A percentile compares a stretch with the other conserved stretches of the same genome.
Conservation (phyloP, 2,888 invertebrate species). For the Mythimna albipuncta region DNA sequence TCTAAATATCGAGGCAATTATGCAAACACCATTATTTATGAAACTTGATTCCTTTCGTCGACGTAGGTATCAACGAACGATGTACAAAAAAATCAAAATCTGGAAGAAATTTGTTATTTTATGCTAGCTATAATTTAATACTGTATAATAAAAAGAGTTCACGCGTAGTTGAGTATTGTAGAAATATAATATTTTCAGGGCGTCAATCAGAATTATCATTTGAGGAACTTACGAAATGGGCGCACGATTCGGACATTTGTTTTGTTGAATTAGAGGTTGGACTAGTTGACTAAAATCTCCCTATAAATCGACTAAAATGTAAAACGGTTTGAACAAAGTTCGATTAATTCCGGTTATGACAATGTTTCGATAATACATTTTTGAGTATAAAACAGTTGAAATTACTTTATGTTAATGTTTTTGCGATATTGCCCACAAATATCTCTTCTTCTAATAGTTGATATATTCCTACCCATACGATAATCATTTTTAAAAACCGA, state of each 20-base stretch:
- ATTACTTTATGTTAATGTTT: neutral
- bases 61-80: slow-evolving; percentile 79
- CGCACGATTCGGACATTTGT: slow-evolving; percentile 91
- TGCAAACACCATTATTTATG: slow-evolving; percentile 85
- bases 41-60: slow-evolving; percentile 89
- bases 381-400: neutral
- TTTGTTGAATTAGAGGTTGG: slow-evolving; percentile 82
- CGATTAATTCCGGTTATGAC: neutral
- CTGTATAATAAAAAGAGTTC: slow-evolving; percentile 64
- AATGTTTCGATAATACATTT: neutral
- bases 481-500: slow-evolving; percentile 3
- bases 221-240: slow-evolving; percentile 90
- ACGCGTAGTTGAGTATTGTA: slow-evolving; percentile 64
- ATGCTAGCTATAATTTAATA: slow-evolving; percentile 57
- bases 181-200: slow-evolving; percentile 76
- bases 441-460: neutral
- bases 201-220: slow-evolving; percentile 86
- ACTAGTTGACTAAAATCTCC: slow-evolving; percentile 62
- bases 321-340: neutral
- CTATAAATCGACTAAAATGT: slow-evolving; percentile 40
- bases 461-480: neutral
- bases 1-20: slow-evolving; percentile 76
- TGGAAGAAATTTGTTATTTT: slow-evolving; percentile 65
- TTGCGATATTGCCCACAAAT: neutral
- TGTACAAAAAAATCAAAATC: slow-evolving; percentile 75